These are phyloP conservation scores for Pelodiscus sinensis DNA, from an alignment of 2,113 vertebrate species.

Conservation along the genomic window DNA sequence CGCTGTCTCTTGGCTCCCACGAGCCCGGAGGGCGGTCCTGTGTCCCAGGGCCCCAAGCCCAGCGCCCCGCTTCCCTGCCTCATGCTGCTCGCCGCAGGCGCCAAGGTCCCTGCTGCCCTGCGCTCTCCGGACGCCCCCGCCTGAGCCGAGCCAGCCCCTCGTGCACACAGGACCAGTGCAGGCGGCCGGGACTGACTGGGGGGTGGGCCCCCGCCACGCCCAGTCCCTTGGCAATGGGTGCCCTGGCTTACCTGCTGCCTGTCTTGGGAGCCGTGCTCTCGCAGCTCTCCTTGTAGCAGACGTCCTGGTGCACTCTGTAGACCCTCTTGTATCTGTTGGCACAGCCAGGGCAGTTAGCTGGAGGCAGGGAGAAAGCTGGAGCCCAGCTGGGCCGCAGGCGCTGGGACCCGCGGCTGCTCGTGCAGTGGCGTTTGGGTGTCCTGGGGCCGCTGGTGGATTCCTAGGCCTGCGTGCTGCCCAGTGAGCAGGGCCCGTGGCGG, in stretches of 20 bases:
- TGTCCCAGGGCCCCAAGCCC: background rate
- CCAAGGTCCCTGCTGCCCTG: too few species aligned
- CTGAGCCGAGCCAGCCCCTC: background rate
- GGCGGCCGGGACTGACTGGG: background rate
- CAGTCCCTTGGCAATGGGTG: background rate
- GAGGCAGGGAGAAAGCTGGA: background rate
- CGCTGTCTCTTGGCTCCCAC: too few species aligned
- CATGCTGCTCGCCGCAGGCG: too few species aligned
- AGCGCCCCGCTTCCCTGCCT: background rate
- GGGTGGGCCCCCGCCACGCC: background rate
- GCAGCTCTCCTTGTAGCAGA: conserved; percentile 92
- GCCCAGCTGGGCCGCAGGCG: too few species aligned
- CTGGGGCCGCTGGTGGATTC: background rate
- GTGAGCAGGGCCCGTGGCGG: accelerated
- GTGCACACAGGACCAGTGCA: background rate
- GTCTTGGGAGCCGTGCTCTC: conserved; percentile 76
- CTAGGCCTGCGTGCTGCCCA: background rate
- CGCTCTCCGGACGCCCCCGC: too few species aligned
- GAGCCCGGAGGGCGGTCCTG: background rate
- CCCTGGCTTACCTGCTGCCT: conserved; percentile 76
- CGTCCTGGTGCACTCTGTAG: conserved; percentile 90
- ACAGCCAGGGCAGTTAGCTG: background rate
- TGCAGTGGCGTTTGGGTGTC: background rate
- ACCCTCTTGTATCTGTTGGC: conserved; percentile 87
- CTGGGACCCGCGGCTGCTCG: background rate